Evolutionary conservation across 2,888 invertebrate species (phyloP).

Genomic region (Cordilura impudica): DNA sequence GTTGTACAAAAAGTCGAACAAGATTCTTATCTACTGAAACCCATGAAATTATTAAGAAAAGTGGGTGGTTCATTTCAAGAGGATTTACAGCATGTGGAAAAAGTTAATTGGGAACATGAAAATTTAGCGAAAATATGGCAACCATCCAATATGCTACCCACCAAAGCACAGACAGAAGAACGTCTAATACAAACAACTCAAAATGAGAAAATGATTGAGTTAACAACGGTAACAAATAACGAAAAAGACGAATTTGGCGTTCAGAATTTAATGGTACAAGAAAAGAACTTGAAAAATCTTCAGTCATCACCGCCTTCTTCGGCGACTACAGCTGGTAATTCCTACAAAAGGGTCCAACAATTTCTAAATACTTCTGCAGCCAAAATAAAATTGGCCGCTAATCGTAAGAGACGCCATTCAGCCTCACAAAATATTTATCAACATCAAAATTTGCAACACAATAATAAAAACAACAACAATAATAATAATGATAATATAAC

Average conservation of each 20-base stretch:
- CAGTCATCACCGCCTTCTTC: constrained; percentile 13
- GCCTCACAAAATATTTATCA: constrained; percentile 74
- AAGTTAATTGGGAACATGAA: constrained; percentile 70
- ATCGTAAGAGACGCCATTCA: constrained; percentile 82
- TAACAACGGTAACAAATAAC: not conserved
- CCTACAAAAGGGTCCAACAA: constrained; percentile 64
- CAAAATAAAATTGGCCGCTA: constrained; percentile 68
- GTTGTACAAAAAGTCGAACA: constrained; percentile 81
- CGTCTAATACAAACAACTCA: not conserved
- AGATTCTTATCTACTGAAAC: constrained; percentile 71
- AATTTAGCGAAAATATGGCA: constrained; percentile 72
- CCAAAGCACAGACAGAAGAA: not conserved
- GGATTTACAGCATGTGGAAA: constrained; percentile 58
- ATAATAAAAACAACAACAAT: constrained; percentile 53
- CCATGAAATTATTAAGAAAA: constrained; percentile 66
- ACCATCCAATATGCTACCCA: too few species aligned
- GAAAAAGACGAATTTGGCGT: not conserved
- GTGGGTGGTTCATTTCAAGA: constrained; percentile 42
- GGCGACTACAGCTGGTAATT: not conserved
- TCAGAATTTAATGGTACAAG: constrained; percentile 17
- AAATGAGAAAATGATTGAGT: not conserved
- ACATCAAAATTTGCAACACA: constrained; percentile 69
- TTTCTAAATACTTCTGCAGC: constrained; percentile 62
- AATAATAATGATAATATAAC: constrained; percentile 65
- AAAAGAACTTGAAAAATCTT: constrained; percentile 40